A percentile compares a stretch with the other conserved stretches of the same genome.
Evolutionary conservation across 2,888 invertebrate genomes (phyloP).

Genomic region (Sinodicranocentrus sp.): DNA sequence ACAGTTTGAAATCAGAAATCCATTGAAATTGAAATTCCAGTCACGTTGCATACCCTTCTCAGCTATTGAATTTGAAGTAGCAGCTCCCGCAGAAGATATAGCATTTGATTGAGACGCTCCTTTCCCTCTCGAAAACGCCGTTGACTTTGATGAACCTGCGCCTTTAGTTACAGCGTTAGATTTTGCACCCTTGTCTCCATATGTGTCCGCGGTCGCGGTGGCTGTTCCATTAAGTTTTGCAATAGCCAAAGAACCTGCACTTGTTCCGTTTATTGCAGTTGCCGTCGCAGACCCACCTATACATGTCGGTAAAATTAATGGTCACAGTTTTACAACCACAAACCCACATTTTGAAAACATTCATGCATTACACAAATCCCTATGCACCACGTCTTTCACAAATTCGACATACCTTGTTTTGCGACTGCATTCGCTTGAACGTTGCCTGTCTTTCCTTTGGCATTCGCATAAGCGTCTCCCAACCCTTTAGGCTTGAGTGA

Average conservation of each 20-base stretch:
- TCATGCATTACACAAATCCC: no score
- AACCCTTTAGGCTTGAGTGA: not conserved
- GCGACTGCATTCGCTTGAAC: no score
- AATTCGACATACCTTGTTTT: no score
- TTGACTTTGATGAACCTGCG: not conserved
- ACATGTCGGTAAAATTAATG: slow-evolving; percentile 2
- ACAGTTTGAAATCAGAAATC: no score
- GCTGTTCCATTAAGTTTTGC: not conserved
- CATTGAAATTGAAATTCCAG: no score
- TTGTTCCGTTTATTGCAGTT: slow-evolving; percentile 30
- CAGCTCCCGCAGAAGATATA: not conserved
- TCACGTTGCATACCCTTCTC: not conserved
- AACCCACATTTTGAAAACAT: not conserved
- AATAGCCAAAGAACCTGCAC: not conserved
- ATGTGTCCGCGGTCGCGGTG: not conserved
- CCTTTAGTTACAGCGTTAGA: not conserved
- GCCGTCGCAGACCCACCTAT: slow-evolving; percentile 10
- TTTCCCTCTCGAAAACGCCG: not conserved
- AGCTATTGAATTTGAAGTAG: not conserved
- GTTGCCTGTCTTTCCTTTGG: not conserved
- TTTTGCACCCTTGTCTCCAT: slow-evolving; percentile 2
- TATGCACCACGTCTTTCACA: no score
- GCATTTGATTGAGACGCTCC: not conserved
- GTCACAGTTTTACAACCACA: not conserved
- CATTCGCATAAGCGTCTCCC: not conserved